Conservation (phyloP, 2,113 vertebrate genomes). For the Amblyopsis rosae region DNA sequence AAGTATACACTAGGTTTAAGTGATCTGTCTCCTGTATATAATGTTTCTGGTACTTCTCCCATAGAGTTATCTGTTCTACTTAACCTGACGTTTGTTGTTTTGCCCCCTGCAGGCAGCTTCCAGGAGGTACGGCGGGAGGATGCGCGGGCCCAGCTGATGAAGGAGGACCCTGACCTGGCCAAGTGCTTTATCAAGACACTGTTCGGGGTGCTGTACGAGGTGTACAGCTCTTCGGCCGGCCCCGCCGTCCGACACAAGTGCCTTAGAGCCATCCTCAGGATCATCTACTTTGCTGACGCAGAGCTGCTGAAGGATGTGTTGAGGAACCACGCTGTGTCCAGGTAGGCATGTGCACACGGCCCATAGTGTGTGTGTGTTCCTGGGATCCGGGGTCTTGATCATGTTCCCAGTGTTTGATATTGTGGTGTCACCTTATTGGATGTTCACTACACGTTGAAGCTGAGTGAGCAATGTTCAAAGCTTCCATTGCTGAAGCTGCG, state of each 20-base stretch:
- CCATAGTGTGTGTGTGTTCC: too few relatives aligned
- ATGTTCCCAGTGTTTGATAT: too few relatives aligned
- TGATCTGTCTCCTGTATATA: too few relatives aligned
- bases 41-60: too few relatives aligned
- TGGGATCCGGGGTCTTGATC: too few relatives aligned
- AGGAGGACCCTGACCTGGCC: slow-evolving; percentile 96
- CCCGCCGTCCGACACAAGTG: slow-evolving; percentile 99
- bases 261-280: slow-evolving; percentile 99
- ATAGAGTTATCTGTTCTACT: neutral
- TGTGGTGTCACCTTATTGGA: too few relatives aligned
- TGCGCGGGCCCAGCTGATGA: slow-evolving; percentile 97
- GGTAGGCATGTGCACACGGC: slow-evolving; percentile 69
- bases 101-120: slow-evolving; percentile 83
- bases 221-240: slow-evolving; percentile 98
- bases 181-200: slow-evolving; percentile 99
- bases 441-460: too few relatives aligned
- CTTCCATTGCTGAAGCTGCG: too few relatives aligned
- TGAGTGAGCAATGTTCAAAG: too few relatives aligned
- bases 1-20: too few relatives aligned
- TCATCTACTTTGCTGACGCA: slow-evolving; percentile 99
- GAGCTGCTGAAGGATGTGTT: slow-evolving; percentile 98
- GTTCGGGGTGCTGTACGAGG: slow-evolving; percentile 99
- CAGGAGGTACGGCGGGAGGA: slow-evolving; percentile 94
- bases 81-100: neutral
- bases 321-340: slow-evolving; percentile 98